Conservation (phyloP, 2,888 invertebrate species). For the Xestoiulus laeticollis region DNA sequence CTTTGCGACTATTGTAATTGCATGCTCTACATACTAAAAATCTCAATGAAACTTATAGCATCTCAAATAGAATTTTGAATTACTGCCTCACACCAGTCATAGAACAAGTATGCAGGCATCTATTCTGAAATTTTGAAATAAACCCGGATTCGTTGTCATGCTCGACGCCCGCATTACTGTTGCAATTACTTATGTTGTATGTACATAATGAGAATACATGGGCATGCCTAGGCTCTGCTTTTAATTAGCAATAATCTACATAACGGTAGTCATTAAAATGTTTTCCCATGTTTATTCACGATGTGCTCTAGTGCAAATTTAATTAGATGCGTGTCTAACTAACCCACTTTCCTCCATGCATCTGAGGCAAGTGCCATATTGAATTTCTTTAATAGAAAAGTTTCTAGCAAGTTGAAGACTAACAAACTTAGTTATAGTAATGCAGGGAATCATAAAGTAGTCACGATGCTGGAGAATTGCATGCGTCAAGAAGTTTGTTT, state of each 20-base stretch:
- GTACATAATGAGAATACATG: background rate
- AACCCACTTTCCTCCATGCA: background rate
- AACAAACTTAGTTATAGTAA: background rate
- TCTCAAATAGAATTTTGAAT: background rate
- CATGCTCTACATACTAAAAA: background rate
- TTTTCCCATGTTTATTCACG: conserved; percentile 23
- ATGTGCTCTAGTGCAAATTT: background rate
- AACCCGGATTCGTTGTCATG: background rate
- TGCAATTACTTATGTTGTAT: background rate
- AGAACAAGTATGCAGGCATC: background rate
- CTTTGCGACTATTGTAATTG: background rate
- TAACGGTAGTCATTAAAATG: conserved; percentile 34
- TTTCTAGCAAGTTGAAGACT: background rate
- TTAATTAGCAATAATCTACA: conserved; percentile 37
- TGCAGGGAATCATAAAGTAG: background rate
- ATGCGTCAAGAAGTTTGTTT: background rate
- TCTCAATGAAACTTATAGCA: conserved; percentile 5
- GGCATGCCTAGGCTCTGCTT: background rate
- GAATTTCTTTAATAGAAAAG: background rate
- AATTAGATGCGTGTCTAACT: conserved; percentile 32
- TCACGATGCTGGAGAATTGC: background rate
- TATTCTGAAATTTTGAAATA: background rate
- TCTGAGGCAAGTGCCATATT: background rate
- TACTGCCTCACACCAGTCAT: background rate
- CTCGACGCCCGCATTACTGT: conserved; percentile 13